phyloP scores from a whole-genome alignment of 2,113 vertebrate species.

The Pica pica region DNA sequence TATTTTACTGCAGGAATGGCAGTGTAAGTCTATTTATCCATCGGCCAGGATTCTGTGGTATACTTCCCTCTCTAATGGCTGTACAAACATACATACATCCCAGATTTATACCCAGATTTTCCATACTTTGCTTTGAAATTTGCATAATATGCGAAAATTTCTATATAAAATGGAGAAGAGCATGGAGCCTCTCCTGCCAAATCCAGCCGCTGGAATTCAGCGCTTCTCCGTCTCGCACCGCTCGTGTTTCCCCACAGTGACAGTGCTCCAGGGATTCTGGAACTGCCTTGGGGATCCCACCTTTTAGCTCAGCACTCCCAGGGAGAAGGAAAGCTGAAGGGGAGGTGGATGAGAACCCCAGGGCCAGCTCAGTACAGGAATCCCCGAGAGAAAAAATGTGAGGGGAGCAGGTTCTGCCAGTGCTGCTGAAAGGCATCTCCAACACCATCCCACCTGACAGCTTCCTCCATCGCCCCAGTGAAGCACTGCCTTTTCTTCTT shows the following conservation, averaged over 20 bases:
- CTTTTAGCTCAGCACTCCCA: not conserved
- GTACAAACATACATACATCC: not conserved
- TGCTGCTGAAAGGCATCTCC: not conserved
- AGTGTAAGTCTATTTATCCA: not conserved
- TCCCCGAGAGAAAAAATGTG: not conserved
- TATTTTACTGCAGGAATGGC: not conserved
- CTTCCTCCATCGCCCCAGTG: not conserved
- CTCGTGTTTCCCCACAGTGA: not conserved
- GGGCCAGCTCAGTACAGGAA: not conserved
- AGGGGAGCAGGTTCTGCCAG: not conserved
- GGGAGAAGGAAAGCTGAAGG: not conserved
- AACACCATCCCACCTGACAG: not conserved
- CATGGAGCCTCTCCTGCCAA: not conserved
- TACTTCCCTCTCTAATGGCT: not conserved
- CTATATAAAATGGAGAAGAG: not conserved
- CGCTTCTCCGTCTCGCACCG: not conserved
- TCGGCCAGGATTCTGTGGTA: not conserved
- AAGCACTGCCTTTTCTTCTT: not conserved
- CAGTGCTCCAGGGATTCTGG: not conserved
- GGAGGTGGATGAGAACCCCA: not conserved
- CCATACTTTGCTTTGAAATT: constrained; percentile 7
- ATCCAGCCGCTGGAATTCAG: not conserved
- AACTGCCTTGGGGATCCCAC: not conserved
- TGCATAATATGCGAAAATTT: constrained; percentile 22
- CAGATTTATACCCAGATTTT: constrained; percentile 19